phyloP scores from a whole-genome alignment of 2,888 invertebrate genomes.

The Proisotoma minuta region DNA sequence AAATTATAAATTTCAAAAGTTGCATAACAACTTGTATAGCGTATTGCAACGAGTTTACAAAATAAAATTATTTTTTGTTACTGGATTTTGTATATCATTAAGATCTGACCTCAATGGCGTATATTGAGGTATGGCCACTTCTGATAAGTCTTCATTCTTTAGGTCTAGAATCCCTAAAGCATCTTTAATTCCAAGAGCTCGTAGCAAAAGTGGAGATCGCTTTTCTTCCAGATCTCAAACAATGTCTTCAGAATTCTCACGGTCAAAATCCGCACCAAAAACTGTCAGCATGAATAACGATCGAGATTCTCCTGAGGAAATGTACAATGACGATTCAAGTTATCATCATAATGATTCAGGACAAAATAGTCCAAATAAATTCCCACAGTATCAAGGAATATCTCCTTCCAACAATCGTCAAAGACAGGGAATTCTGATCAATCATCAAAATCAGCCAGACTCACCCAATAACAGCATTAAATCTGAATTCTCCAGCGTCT shows the following conservation, averaged over 20 bases:
- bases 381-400: not conserved
- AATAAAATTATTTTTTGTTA: not conserved
- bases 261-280: not conserved
- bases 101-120: not conserved
- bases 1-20: no score
- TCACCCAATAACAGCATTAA: not conserved
- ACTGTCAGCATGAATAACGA: not conserved
- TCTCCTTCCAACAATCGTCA: not conserved
- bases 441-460: not conserved
- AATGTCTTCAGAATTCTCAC: not conserved
- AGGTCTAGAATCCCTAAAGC: conserved; percentile 7
- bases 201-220: not conserved
- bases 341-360: not conserved
- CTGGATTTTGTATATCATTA: not conserved
- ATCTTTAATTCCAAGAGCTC: not conserved
- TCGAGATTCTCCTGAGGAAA: not conserved
- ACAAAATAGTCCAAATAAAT: not conserved
- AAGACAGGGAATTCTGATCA: not conserved
- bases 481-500: not conserved
- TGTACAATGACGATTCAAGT: not conserved
- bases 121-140: not conserved
- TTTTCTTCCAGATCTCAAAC: not conserved
- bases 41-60: no score
- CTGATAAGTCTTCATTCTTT: no score
- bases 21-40: no score